Conservation (phyloP, 2,113 vertebrate species). For the Chrysochloris asiatica region DNA sequence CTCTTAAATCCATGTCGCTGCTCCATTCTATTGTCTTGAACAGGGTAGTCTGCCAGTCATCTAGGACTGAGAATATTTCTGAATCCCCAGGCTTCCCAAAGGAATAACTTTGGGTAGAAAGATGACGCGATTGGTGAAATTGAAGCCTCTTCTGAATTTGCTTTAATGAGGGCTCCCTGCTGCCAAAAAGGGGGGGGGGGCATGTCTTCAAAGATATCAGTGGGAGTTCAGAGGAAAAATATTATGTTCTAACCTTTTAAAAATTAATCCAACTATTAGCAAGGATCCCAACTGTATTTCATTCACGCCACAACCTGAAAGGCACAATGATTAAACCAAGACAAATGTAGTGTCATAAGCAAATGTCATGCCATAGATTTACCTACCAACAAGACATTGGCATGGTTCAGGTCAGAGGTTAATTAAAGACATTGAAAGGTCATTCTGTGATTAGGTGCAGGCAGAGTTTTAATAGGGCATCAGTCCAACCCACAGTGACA, state of each 20-base stretch:
- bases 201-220: conserved; percentile 74
- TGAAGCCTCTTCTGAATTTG: conserved; percentile 66
- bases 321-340: conserved; percentile 83
- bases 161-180: conserved; percentile 46
- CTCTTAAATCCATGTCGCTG: not conserved
- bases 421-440: conserved; percentile 96
- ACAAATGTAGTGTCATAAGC: conserved; percentile 88
- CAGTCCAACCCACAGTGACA: conserved; percentile 87
- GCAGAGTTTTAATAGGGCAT: conserved; percentile 91
- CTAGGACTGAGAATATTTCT: not conserved
- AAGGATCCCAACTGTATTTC: conserved; percentile 82
- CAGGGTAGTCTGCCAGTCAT: conserved; percentile 17
- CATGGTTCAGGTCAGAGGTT: conserved; percentile 92
- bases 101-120: conserved; percentile 65
- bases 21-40: not conserved
- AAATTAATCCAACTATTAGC: conserved; percentile 80
- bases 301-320: conserved; percentile 79
- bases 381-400: conserved; percentile 90
- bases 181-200: conserved; percentile 57
- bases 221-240: conserved; percentile 76
- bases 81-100: conserved; percentile 4
- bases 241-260: conserved; percentile 83
- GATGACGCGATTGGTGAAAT: conserved; percentile 68
- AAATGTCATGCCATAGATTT: conserved; percentile 89
- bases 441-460: conserved; percentile 91